Evolutionary conservation across 2,888 invertebrate genomes (phyloP).

Genomic region (Agrotis segetum): DNA sequence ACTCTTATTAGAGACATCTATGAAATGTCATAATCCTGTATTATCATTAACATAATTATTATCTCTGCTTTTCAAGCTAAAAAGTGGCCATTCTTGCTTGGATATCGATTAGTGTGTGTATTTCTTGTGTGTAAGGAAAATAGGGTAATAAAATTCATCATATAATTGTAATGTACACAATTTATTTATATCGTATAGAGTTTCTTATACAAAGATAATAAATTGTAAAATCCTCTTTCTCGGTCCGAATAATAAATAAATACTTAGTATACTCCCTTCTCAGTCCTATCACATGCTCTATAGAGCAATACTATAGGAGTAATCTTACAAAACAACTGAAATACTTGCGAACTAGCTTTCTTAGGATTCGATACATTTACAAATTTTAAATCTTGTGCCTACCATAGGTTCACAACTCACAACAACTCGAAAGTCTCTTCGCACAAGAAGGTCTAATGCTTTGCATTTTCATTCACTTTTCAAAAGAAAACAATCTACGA

Average conservation of each 20-base stretch:
- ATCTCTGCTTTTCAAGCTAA: too few relatives aligned
- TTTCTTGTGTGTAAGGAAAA: constrained; percentile 9
- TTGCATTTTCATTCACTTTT: constrained; percentile 38
- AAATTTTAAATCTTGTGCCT: constrained; percentile 57
- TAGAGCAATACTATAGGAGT: constrained; percentile 82
- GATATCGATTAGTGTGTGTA: neutral
- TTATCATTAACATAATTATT: neutral
- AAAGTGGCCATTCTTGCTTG: too few relatives aligned
- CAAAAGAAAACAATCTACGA: constrained; percentile 42
- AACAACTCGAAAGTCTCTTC: constrained; percentile 44
- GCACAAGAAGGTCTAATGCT: constrained; percentile 35
- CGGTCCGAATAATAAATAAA: constrained; percentile 90
- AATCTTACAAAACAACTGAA: constrained; percentile 77
- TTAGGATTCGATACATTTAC: constrained; percentile 77
- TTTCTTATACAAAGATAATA: constrained; percentile 91
- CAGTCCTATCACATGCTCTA: constrained; percentile 86
- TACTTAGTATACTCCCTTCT: constrained; percentile 83
- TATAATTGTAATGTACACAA: constrained; percentile 89
- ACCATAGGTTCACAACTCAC: constrained; percentile 64
- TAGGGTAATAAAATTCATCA: constrained; percentile 80
- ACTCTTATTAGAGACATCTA: neutral
- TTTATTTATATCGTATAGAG: constrained; percentile 90
- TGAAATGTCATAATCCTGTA: neutral
- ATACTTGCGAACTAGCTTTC: constrained; percentile 82
- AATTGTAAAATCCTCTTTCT: constrained; percentile 89